phyloP scores from a whole-genome alignment of 2,888 invertebrate species.

The Salticus scenicus region DNA sequence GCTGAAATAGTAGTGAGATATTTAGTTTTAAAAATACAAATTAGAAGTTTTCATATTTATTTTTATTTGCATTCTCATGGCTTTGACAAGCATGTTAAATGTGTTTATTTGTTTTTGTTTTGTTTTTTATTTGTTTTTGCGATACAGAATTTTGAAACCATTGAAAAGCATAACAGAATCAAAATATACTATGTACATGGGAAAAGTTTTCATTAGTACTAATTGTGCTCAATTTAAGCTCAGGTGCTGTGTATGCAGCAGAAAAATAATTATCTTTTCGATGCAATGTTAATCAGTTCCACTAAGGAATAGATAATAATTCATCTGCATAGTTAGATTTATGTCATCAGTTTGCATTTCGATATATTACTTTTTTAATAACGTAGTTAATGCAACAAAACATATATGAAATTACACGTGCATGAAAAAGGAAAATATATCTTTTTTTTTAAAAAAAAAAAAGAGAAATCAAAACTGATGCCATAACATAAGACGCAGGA shows the following conservation, averaged over 20 bases:
- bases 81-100: no score
- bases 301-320: conserved; percentile 26
- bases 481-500: neutral
- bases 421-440: neutral
- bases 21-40: no score
- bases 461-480: conserved; percentile 4
- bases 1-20: no score
- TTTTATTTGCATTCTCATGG: no score
- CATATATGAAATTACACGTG: neutral
- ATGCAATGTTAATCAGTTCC: conserved; percentile 45
- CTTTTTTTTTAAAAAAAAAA: neutral
- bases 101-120: no score
- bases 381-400: neutral
- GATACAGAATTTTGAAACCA: no score
- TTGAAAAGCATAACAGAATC: no score
- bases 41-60: no score
- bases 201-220: conserved; percentile 27
- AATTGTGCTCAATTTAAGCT: conserved; percentile 66
- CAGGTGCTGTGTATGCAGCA: conserved; percentile 67
- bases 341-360: conserved; percentile 65
- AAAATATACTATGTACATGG: no score
- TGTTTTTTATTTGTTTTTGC: no score
- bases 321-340: conserved; percentile 52
- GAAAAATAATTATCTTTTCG: conserved; percentile 61
- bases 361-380: conserved; percentile 9